Evolutionary conservation across 1,140 invertebrate genomes (phyloP), one percentile per base, ranked within the genome.

Genomic region (Drosophila pseudoobscura): DNA sequence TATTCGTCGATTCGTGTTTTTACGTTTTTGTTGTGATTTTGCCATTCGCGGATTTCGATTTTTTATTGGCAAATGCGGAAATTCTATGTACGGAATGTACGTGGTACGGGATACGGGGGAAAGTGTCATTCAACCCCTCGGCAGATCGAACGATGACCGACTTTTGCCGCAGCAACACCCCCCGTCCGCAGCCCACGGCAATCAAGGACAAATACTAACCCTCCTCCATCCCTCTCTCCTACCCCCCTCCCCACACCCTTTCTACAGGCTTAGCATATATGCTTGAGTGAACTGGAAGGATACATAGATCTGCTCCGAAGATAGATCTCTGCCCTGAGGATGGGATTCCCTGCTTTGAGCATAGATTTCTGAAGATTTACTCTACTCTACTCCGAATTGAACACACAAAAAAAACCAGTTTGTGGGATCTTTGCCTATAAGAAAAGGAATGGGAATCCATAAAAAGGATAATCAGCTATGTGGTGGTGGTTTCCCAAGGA

Each of bases 11-110:
- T 63, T 31, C 49, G 20, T 58, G 65, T 62, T 75, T 64, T 69
- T 61, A 44, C 64, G 53, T 87, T 80, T 80, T 51, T 87, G 77
- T 87, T 88, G 61, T 80, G 82, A 58, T 87, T 70, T 71, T 45
- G 56, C 22, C 57, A 75, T 78, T 64, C 79, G 71, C 59, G 49
- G 57, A 73, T 73, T 54, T 62, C 39, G 53, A 31, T 72, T 87
- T 85, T 85, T 87, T 87, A 85, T 87, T 87, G 82, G 82, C 78
- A 75, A 85, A 69, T 66, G 51, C 49, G 35, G 24, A 20, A 20
- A 26, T 62, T 22, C 24, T 29, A 53, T 44, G 31, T 22, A 35
- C 31, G n/a, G n/a, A 20, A 20, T 20, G 39, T 6, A 31, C 1
- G 43, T 44, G 8, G 20, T 2, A 20, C 20, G 22, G 22, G 45